phyloP scores from a whole-genome alignment of 2,888 invertebrate genomes.

The Beris morrisii region DNA sequence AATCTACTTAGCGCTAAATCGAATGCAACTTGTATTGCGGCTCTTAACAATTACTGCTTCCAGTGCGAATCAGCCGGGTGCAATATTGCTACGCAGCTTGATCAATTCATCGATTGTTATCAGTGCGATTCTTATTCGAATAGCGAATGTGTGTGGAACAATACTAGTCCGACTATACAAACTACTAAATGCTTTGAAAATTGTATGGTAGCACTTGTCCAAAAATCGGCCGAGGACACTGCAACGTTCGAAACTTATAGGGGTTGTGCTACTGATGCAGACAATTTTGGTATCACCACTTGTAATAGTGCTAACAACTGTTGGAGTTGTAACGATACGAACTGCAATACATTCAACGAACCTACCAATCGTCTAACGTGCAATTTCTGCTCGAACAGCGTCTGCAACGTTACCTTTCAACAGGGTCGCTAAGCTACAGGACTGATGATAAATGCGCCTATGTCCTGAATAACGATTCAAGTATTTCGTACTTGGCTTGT shows the following conservation, averaged over 20 bases:
- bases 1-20: slow-evolving; percentile 5
- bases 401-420: slow-evolving; percentile 6
- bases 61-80: slow-evolving; percentile 7
- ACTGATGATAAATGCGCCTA: slow-evolving; percentile 20
- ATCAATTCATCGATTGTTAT: slow-evolving; percentile 16
- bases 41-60: slow-evolving; percentile 16
- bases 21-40: slow-evolving; percentile 16
- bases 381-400: slow-evolving; percentile 15
- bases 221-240: slow-evolving; percentile 12
- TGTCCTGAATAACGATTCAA: slow-evolving; percentile 5
- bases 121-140: slow-evolving; percentile 27
- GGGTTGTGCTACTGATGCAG: slow-evolving; percentile 12
- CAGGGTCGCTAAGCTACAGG: slow-evolving; percentile 6
- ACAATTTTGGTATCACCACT: background rate
- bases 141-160: slow-evolving; percentile 26
- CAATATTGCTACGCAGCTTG: slow-evolving; percentile 1
- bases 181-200: background rate
- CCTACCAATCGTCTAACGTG: slow-evolving; percentile 14
- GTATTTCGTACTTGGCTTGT: slow-evolving; percentile 12
- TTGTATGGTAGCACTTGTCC: slow-evolving; percentile 23
- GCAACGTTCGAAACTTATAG: slow-evolving; percentile 19
- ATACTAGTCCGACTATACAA: background rate
- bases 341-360: slow-evolving; percentile 14
- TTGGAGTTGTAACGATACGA: slow-evolving; percentile 4
- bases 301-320: slow-evolving; percentile 6